Base-by-base conservation (phyloP, 2,888 invertebrate species). In the Syritta pipiens region DNA sequence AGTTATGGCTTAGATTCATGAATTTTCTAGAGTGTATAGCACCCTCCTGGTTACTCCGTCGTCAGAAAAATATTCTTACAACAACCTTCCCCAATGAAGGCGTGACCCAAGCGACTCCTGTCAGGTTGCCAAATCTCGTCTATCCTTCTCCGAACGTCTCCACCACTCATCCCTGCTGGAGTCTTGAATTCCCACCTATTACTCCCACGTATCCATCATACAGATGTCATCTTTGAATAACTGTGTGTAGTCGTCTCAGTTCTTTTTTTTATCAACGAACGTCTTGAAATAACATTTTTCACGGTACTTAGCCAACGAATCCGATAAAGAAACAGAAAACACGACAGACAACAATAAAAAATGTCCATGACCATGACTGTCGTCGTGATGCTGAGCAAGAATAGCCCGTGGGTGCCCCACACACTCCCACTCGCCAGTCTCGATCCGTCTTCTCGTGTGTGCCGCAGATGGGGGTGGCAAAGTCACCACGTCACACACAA, bases 311-410 rank as follows among this genome's bases (percentile, higher is more conserved):
- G 69, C 60, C 72, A 65, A 71, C 22, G 20, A 37, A 37, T 24
- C 49, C 14, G 32, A 57, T 28, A 30, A 65, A 19, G 28, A 24
- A 20, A 7, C 26, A n/a, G 32, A 49, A 30, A 65, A 71, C 53
- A 67, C 24, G 60, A 62, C 28, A 72, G 67, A 72, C 67, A 79
- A 72, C 53, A 72, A 67, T 60, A 79, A 79, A n/a, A 72, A 67
- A 44, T 72, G 67, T 77, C 59, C 72, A 72, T 62, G 79, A 57
- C 79, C 79, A 72, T 72, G 67, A 55, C 49, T 57, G 53, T 30
- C n/a, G 46, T 55, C 28, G 44, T 32, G 53, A 28, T 20, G 26
- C 46, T 63, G 19, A 37, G 37, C 32, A 63, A 69, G 35, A 65
- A 59, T 68, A 48, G 67, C 72, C 79, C 44, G 49, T 72, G 62